Conservation (phyloP, 1,140 invertebrate genomes). For the Temnothorax longispinosus region DNA sequence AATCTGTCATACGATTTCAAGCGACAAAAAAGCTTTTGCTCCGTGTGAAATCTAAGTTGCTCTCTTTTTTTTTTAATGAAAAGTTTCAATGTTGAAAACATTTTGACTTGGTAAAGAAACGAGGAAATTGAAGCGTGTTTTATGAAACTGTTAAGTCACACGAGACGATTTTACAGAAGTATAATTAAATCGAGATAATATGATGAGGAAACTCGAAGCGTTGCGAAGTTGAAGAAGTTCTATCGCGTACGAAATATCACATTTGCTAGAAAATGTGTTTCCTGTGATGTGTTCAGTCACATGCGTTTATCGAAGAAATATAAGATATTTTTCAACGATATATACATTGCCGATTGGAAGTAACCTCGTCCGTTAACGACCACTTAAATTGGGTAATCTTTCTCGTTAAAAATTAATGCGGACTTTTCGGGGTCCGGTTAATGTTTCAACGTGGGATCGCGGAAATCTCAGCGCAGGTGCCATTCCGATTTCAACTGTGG, state of each 20-base stretch:
- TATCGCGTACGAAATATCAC: background rate
- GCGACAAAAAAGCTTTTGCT: background rate
- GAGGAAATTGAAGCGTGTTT: background rate
- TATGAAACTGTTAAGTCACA: background rate
- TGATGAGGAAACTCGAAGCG: background rate
- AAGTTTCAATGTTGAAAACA: background rate
- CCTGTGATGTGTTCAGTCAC: background rate
- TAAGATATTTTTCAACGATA: conserved; percentile 26
- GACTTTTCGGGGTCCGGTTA: background rate
- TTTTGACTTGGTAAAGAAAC: background rate
- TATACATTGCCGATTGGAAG: background rate
- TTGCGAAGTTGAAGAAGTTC: background rate
- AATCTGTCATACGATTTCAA: background rate
- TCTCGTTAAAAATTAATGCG: conserved; percentile 50
- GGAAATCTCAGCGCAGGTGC: background rate
- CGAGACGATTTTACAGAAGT: background rate
- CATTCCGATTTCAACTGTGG: conserved; percentile 42
- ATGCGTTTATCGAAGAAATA: background rate
- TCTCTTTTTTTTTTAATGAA: background rate
- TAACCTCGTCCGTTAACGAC: background rate
- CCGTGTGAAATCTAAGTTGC: background rate
- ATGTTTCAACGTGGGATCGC: conserved; percentile 17
- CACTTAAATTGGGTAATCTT: conserved; percentile 50
- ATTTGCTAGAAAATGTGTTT: conserved; percentile 6
- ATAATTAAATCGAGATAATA: conserved; percentile 4